phyloP scores from a whole-genome alignment of 2,888 invertebrate species.

The Hipparchia sbordonii region DNA sequence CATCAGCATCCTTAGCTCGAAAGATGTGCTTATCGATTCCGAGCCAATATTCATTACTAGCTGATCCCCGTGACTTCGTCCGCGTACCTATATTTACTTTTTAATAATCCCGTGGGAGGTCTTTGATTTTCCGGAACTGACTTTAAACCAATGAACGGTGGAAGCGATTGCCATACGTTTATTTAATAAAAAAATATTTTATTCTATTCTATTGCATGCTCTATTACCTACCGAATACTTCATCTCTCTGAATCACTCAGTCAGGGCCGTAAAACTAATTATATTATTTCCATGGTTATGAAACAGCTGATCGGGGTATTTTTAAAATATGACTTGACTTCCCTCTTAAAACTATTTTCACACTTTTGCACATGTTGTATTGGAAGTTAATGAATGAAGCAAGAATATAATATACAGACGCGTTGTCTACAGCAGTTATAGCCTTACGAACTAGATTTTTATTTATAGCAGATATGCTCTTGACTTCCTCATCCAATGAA shows the following conservation, averaged over 20 bases:
- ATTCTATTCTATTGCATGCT: background rate
- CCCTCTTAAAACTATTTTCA: slow-evolving; percentile 36
- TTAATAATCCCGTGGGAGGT: no score
- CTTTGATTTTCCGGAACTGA: no score
- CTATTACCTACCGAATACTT: background rate
- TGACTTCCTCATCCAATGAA: slow-evolving; percentile 18
- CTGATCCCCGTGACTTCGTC: no score
- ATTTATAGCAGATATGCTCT: background rate
- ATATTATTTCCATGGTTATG: slow-evolving; percentile 62
- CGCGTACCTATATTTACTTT: no score
- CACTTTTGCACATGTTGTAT: slow-evolving; percentile 33
- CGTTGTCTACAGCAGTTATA: slow-evolving; percentile 8
- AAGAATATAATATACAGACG: background rate
- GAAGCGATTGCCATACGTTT: no score
- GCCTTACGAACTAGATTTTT: background rate
- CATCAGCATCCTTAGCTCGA: background rate
- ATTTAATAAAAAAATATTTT: no score
- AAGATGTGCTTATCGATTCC: background rate
- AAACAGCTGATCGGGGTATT: slow-evolving; percentile 53
- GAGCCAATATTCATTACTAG: no score
- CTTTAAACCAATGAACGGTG: no score
- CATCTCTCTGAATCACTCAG: slow-evolving; percentile 45
- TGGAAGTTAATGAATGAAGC: slow-evolving; percentile 28
- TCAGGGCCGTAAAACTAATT: slow-evolving; percentile 67
- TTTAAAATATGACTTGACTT: slow-evolving; percentile 41